A percentile compares a stretch with the other conserved stretches of the same genome.
These are phyloP conservation scores for Linepithema humile DNA, from an alignment of 1,140 invertebrate genomes.

Conservation along the genomic window DNA sequence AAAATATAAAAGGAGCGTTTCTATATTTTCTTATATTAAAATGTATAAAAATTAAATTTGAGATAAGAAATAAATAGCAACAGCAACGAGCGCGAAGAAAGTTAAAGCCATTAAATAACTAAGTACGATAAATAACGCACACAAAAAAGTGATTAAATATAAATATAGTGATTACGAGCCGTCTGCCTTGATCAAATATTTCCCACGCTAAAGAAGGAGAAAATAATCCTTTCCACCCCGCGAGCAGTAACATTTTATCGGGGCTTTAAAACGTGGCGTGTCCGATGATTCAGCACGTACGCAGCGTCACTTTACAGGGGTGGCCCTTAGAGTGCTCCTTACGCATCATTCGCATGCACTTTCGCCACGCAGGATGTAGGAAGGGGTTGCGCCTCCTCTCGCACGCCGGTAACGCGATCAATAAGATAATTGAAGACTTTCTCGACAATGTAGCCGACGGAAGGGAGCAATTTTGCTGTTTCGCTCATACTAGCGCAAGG, in stretches of 20 bases:
- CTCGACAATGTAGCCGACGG: conserved; percentile 69
- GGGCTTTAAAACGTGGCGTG: background rate
- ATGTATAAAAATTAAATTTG: background rate
- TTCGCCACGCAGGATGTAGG: conserved; percentile 56
- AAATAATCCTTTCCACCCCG: background rate
- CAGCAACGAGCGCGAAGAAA: background rate
- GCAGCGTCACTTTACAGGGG: conserved; percentile 34
- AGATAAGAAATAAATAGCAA: background rate
- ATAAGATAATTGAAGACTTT: conserved; percentile 79
- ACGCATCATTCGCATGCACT: background rate
- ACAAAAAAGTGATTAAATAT: background rate
- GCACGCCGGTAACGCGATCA: conserved; percentile 71
- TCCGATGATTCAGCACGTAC: conserved; percentile 22
- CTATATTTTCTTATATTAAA: too few relatives aligned
- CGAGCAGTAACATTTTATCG: conserved; percentile 5
- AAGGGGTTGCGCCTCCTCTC: conserved; percentile 64
- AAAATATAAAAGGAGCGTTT: background rate
- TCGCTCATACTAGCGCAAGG: conserved; percentile 57
- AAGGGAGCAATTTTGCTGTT: conserved; percentile 72
- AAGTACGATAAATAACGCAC: background rate
- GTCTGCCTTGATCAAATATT: background rate
- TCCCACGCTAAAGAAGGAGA: background rate
- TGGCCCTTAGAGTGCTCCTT: conserved; percentile 9
- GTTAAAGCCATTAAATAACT: background rate
- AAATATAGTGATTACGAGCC: background rate